Base-by-base conservation (phyloP, 2,797 vertebrate genomes). In the Glyptemys insculpta region DNA sequence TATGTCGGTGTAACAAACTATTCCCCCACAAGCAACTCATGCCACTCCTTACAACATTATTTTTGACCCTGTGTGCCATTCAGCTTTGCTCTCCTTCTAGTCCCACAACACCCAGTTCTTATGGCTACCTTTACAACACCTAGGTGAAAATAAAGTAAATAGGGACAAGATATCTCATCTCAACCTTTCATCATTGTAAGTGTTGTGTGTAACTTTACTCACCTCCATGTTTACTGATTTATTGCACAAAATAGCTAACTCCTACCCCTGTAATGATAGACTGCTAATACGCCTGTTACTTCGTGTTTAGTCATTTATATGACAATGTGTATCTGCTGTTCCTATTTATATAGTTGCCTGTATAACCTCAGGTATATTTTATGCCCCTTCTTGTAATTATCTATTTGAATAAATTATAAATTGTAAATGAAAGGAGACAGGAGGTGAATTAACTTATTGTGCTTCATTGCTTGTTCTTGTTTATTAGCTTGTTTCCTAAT, bases 101-200 rank as follows among this genome's bases (percentile, higher is more conserved):
- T 90, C 85, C 91, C 54, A 56, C 59, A 59, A 1, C 8, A 65
- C 12, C 12, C 31, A 34, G 15, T 53, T 91, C 72, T 76, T 87
- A 74, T 92, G 87, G 79, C 81, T 85, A 92, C 3, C 12, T 25
- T 79, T 74, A 41, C 80, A 91, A 85, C 92, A 81, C 37, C 54
- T 92, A 84, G 68, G 44, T 79, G 80, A 79, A 89, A 85, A 74
- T 54, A 54, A 54, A 54, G 53, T 37, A 82, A 41, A 34, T 8
- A 57, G 56, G 54, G 87, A 85, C 5, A 86, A 76, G 54, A 49
- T 41, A 81, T 76, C 87, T 49, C 49, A 81, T 27, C 54, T 78
- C 81, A 76, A 82, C 49, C 79, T 85, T 89, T 78, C 87, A 68
- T 41, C 29, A 3, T 49, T 53, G 12, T 5, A 49, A 79, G n/a